Percentiles rank a stretch among this genome's conserved stretches.
phyloP scores from a whole-genome alignment of 2,113 vertebrate species.

The Petaurus breviceps region DNA sequence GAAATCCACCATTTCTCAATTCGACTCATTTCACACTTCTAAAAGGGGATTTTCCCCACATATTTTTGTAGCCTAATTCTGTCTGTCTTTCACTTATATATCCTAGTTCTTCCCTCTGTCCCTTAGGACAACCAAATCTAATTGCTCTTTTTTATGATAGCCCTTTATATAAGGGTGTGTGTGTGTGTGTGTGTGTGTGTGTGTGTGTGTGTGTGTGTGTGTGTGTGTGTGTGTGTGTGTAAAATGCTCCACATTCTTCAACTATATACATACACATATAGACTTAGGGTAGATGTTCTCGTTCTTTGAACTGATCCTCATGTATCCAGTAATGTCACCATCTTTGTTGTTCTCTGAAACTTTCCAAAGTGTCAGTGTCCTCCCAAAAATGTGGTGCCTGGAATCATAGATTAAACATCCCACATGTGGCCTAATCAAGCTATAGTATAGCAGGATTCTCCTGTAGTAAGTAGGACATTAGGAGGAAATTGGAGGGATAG shows the following conservation, averaged over 20 bases:
- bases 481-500: neutral
- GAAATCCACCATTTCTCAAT: neutral
- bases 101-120: neutral
- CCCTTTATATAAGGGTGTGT: neutral
- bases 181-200: no score
- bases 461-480: neutral
- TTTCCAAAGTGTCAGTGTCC: neutral
- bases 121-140: neutral
- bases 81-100: neutral
- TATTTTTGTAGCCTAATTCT: neutral
- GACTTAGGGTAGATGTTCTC: neutral
- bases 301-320: neutral
- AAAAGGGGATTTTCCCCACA: neutral
- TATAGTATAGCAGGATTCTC: neutral
- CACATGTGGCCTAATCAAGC: neutral
- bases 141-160: neutral
- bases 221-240: neutral
- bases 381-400: neutral
- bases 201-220: no score
- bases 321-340: neutral
- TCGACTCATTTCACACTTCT: neutral
- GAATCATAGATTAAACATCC: neutral
- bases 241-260: neutral
- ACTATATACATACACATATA: neutral
- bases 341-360: neutral